A percentile compares a stretch with the other conserved stretches of the same genome.
Evolutionary conservation across 2,113 vertebrate genomes (phyloP).

Genomic region (Bubo blakistoni): DNA sequence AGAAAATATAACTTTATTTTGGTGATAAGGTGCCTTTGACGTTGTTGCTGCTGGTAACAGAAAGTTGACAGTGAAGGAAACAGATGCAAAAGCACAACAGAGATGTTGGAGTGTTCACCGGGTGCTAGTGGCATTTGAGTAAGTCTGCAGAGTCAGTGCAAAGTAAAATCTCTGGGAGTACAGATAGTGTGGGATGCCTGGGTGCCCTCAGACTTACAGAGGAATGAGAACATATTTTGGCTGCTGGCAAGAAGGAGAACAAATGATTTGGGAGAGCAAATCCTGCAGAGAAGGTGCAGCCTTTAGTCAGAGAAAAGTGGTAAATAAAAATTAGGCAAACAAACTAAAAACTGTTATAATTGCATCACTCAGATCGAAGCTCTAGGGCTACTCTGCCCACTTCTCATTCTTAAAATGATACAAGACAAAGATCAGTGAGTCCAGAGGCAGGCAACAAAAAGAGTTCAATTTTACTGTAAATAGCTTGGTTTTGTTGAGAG

Average conservation of each 20-base stretch:
- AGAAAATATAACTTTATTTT: neutral
- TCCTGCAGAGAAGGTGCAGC: neutral
- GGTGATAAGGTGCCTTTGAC: neutral
- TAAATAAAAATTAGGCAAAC: neutral
- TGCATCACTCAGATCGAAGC: neutral
- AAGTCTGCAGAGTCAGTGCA: neutral
- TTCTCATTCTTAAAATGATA: neutral
- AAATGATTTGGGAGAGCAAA: neutral
- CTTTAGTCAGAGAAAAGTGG: neutral
- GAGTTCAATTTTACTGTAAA: neutral
- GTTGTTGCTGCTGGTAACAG: neutral
- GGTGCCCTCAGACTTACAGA: neutral
- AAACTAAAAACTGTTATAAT: neutral
- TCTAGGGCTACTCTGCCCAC: neutral
- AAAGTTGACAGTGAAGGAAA: neutral
- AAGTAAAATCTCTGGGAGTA: neutral
- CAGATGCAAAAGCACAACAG: neutral
- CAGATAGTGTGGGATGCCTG: neutral
- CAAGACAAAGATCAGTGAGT: neutral
- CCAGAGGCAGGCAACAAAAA: neutral
- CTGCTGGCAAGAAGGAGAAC: neutral
- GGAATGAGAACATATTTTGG: neutral
- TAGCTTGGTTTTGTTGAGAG: neutral
- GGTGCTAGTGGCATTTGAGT: neutral
- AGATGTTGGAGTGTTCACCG: neutral